Percentiles rank a stretch among this genome's conserved stretches.
Conservation (phyloP, 2,113 vertebrate species). For the Psilopogon haemacephalus region DNA sequence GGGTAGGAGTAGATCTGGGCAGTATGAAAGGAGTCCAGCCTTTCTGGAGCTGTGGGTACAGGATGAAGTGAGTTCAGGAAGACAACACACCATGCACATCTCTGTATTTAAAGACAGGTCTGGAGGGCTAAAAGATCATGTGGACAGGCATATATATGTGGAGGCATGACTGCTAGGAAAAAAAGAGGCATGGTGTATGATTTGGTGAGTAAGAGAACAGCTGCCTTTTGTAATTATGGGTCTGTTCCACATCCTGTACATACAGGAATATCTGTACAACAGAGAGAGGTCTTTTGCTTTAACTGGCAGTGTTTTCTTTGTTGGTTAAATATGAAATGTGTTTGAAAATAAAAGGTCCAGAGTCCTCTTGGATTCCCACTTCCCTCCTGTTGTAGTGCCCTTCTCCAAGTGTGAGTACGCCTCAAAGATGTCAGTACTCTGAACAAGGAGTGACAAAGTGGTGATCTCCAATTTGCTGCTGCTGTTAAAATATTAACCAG, state of each 20-base stretch:
- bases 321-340: neutral
- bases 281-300: neutral
- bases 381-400: neutral
- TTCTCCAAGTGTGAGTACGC: neutral
- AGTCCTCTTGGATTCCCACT: neutral
- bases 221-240: neutral
- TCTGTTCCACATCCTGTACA: neutral
- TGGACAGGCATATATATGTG: rapidly evolving
- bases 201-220: neutral
- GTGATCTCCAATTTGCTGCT: neutral
- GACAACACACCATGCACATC: neutral
- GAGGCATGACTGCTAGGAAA: neutral
- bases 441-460: neutral
- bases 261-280: neutral
- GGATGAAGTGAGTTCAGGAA: neutral
- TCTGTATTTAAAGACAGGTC: neutral
- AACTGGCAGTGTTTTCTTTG: neutral
- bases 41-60: neutral
- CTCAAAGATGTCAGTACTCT: neutral
- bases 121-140: neutral
- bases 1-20: neutral
- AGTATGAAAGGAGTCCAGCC: neutral
- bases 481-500: neutral
- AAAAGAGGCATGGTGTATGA: neutral
- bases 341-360: neutral